Percentiles rank a stretch among this genome's conserved stretches.
Conservation (phyloP, 2,113 vertebrate species). For the Stegostoma tigrinum region DNA sequence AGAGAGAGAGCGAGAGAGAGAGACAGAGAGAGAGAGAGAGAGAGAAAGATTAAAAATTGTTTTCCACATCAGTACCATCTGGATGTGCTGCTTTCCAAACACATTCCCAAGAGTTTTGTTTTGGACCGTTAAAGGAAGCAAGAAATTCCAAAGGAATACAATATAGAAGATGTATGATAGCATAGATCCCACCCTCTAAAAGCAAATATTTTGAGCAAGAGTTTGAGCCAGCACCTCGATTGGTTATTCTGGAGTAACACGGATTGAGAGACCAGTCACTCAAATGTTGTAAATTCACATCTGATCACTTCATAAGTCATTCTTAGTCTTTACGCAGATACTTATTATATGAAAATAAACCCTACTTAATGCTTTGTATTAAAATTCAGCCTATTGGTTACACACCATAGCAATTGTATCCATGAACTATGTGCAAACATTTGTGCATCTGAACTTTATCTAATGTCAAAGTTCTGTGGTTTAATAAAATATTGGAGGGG, state of each 20-base stretch:
- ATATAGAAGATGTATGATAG: not conserved
- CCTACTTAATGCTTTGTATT: not conserved
- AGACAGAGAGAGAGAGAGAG: not conserved
- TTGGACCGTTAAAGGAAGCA: not conserved
- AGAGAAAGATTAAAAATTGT: not conserved
- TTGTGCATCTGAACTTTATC: not conserved
- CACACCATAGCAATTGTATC: not conserved
- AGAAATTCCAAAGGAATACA: not conserved
- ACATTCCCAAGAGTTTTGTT: not conserved
- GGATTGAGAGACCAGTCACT: not conserved
- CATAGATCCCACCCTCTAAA: not conserved
- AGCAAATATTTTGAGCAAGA: not conserved
- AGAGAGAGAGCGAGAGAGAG: not conserved
- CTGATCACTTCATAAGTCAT: not conserved
- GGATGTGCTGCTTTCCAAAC: not conserved
- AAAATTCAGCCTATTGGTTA: not conserved
- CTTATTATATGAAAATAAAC: not conserved
- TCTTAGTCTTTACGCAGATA: not conserved
- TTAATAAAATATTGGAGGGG: not conserved
- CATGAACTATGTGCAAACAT: not conserved
- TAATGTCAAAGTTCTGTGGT: not conserved
- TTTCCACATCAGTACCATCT: slow-evolving; percentile 27
- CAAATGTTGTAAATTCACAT: not conserved
- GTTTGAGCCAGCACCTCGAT: not conserved
- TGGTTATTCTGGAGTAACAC: not conserved